These are phyloP conservation scores for Icerya purchasi DNA, from an alignment of 2,888 invertebrate species.

Conservation along the genomic window DNA sequence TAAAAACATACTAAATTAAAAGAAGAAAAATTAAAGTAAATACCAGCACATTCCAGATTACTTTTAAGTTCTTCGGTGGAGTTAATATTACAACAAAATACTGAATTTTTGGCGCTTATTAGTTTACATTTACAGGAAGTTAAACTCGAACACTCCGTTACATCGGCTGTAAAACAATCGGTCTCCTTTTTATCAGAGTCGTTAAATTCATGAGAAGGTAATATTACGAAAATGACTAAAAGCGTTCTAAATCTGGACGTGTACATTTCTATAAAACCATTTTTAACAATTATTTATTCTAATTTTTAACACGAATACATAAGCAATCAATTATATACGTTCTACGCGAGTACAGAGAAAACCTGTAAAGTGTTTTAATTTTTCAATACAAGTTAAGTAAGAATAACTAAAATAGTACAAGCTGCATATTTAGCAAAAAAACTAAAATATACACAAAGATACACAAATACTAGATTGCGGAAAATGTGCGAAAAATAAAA, in stretches of 20 bases:
- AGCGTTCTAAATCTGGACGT: not conserved
- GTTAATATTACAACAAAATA: not conserved
- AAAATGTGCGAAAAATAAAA: no score
- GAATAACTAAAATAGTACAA: no score
- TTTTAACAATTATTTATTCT: no score
- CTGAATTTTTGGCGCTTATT: not conserved
- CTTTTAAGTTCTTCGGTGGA: not conserved
- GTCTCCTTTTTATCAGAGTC: not conserved
- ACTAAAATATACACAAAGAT: no score
- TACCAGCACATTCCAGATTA: not conserved
- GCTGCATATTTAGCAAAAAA: no score
- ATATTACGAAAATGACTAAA: not conserved
- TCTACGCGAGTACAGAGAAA: no score
- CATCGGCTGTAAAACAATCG: not conserved
- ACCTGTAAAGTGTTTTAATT: no score
- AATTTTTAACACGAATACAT: not conserved
- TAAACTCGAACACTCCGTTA: not conserved
- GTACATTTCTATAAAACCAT: not conserved
- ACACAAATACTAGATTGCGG: no score
- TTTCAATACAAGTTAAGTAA: no score
- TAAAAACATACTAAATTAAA: not conserved
- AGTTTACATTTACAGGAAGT: not conserved
- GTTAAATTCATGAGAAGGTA: not conserved
- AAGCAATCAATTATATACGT: not conserved
- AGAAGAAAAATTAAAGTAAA: not conserved